Conservation (phyloP, 2,797 vertebrate species). For the Brachymystax lenok region DNA sequence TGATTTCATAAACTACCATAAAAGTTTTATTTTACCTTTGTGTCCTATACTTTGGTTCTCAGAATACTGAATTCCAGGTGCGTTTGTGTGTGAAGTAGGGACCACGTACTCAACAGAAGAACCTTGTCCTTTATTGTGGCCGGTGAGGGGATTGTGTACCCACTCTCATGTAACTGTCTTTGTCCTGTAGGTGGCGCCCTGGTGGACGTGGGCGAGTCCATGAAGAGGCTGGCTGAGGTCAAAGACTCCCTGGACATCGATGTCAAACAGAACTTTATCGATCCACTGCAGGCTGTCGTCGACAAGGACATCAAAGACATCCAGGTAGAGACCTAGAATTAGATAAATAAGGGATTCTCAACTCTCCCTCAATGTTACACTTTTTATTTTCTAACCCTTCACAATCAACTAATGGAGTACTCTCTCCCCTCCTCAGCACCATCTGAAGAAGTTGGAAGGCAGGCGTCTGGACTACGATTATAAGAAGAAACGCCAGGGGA, state of each 20-base stretch:
- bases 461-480: constrained; percentile 96
- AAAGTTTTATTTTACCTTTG: background rate
- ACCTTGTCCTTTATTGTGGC: background rate
- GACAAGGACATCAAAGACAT: constrained; percentile 97
- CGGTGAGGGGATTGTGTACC: background rate
- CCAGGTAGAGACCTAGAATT: constrained; percentile 76
- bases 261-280: constrained; percentile 98
- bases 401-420: background rate
- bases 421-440: constrained; percentile 74
- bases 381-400: background rate
- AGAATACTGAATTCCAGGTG: background rate
- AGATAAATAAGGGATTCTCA: background rate
- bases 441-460: constrained; percentile 94
- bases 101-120: background rate
- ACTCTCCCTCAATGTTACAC: background rate
- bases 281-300: constrained; percentile 90
- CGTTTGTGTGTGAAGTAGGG: background rate
- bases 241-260: constrained; percentile 97
- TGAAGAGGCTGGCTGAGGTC: constrained; percentile 90
- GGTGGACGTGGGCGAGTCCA: constrained; percentile 87
- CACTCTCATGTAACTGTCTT: background rate
- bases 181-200: constrained; percentile 82
- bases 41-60: background rate
- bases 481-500: constrained; percentile 98
- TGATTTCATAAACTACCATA: too few species aligned